phyloP scores from a whole-genome alignment of 2,888 invertebrate species.

The Drosophila anomalata region DNA sequence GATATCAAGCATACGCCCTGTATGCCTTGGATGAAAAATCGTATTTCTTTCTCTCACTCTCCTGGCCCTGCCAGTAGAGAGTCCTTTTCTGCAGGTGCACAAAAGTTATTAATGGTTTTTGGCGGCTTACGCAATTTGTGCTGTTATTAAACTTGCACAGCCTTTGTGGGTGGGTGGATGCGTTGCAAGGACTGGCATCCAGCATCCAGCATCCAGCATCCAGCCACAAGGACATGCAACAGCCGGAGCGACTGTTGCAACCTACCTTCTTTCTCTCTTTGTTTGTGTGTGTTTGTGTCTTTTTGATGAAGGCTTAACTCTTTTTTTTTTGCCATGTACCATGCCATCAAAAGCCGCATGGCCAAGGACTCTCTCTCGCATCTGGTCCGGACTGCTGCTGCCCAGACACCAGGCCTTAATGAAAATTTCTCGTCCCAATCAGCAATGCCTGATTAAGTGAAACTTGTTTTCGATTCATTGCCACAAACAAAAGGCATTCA shows the following conservation, averaged over 20 bases:
- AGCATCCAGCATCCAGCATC: background rate
- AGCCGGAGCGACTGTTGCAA: slow-evolving; percentile 18
- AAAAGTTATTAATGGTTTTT: slow-evolving; percentile 71
- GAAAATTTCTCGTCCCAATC: slow-evolving; percentile 36
- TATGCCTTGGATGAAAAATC: slow-evolving; percentile 1
- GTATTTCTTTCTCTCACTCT: background rate
- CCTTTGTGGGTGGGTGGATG: slow-evolving; percentile 39
- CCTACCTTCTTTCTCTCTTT: slow-evolving; percentile 6
- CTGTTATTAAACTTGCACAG: slow-evolving; percentile 61
- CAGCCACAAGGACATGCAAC: slow-evolving; percentile 11
- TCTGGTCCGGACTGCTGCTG: background rate
- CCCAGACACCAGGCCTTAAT: slow-evolving; percentile 29
- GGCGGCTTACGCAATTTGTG: slow-evolving; percentile 66
- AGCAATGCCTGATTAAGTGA: slow-evolving; percentile 20
- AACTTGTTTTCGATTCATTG: slow-evolving; percentile 20
- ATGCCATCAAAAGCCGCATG: background rate
- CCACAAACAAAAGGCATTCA: slow-evolving; percentile 22
- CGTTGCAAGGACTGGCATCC: slow-evolving; percentile 34
- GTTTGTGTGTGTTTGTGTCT: background rate
- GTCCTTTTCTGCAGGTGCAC: slow-evolving; percentile 63
- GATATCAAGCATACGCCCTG: slow-evolving; percentile 51
- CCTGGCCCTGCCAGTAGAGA: background rate
- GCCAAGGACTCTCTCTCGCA: background rate
- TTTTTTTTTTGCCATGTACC: background rate
- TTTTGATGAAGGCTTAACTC: slow-evolving; percentile 25